phyloP scores from a whole-genome alignment of 2,888 invertebrate genomes.

The Schizaphis graminum region DNA sequence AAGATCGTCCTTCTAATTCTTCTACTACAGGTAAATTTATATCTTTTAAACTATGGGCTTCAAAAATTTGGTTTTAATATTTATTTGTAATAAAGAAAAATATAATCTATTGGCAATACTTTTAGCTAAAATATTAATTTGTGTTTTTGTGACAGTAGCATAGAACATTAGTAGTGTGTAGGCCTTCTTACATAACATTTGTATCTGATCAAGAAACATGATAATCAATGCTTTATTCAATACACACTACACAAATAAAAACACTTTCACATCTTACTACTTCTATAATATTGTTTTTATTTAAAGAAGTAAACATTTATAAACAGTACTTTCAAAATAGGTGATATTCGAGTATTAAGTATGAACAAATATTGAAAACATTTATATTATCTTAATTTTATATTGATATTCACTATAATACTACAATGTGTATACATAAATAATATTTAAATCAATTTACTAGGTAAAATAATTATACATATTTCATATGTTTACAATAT shows the following conservation, averaged over 20 bases:
- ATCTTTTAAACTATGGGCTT: constrained; percentile 26
- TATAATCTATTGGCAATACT: constrained; percentile 58
- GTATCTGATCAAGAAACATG: constrained; percentile 36
- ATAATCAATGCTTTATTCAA: constrained; percentile 30
- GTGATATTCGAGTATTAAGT: not conserved
- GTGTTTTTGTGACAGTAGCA: constrained; percentile 62
- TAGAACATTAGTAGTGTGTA: constrained; percentile 53
- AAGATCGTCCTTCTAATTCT: constrained; percentile 41
- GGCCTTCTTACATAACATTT: constrained; percentile 54
- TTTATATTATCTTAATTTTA: not conserved
- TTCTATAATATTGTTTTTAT: not conserved
- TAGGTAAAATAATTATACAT: not conserved
- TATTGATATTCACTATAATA: not conserved
- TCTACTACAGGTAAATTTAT: constrained; percentile 51
- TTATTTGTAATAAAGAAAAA: constrained; percentile 28
- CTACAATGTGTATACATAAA: not conserved
- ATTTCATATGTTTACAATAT: not conserved
- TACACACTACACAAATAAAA: constrained; percentile 44
- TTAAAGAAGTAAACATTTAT: not conserved
- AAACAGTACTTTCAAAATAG: not conserved
- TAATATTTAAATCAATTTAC: not conserved
- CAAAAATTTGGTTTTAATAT: constrained; percentile 47
- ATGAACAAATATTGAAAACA: not conserved
- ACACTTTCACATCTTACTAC: not conserved
- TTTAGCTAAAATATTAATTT: constrained; percentile 63